Base-by-base conservation (phyloP, 1,140 invertebrate species). In the Maniola jurtina region DNA sequence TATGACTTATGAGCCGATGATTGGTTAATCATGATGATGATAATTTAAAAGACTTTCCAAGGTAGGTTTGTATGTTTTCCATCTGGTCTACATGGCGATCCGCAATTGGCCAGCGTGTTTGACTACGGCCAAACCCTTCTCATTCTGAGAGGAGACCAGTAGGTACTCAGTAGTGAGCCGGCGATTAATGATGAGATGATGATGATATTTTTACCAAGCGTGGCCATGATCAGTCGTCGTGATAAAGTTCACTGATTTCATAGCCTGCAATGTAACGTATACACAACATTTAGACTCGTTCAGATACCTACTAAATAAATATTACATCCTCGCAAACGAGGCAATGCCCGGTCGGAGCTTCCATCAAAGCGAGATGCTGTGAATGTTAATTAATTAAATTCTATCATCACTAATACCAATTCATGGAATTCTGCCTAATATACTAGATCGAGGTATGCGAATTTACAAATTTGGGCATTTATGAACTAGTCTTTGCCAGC, bases 301-400 rank as follows among this genome's bases (percentile, higher is more conserved):
- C 16, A 25, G 7, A n/a, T 52, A n/a, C n/a, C n/a, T n/a, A 25
- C 10, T 9, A 45, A 45, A n/a, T 13, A 45, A 45, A 45, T 45
- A 25, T 55, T 15, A 55, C 25, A 34, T 16, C 15, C 16, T 25
- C 16, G 5, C 52, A n/a, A 55, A 34, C 16, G 16, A 34, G 52
- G 25, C 50, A 14, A 14, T 16, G 8, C 33, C 25, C 25, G 7
- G 33, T 13, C 52, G 52, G 6, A 35, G 25, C 25, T 14, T 14
- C 52, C 25, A 55, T 55, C 52, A 55, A 55, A 55, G 52, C 52
- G 52, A 34, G 13, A 10, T 25, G 48, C 52, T 34, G 16, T 16
- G 33, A 55, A 55, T 55, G 52, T 55, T 55, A 55, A 55, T 55
- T 55, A 55, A 55, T 55, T 55, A 55, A 55, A 55, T 55, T 55